A percentile compares a stretch with the other conserved stretches of the same genome.
phyloP scores from a whole-genome alignment of 2,113 vertebrate species.

The Vimba vimba region DNA sequence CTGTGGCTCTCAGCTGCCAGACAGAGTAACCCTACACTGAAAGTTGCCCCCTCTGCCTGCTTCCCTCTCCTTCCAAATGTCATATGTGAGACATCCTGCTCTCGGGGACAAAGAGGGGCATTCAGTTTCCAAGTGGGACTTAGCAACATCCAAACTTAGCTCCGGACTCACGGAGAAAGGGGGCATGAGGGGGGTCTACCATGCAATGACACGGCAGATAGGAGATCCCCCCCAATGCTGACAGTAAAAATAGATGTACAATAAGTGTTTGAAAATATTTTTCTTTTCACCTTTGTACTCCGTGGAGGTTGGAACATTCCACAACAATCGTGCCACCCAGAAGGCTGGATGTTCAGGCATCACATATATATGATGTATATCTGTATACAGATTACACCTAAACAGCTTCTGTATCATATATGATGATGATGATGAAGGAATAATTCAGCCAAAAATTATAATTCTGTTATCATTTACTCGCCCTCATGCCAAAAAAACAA shows the following conservation, averaged over 20 bases:
- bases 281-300: constrained; percentile 27
- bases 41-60: constrained; percentile 48
- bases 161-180: constrained; percentile 66
- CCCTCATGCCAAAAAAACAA: too few relatives aligned
- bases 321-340: not conserved
- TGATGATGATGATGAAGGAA: not conserved
- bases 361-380: not conserved
- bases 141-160: constrained; percentile 79
- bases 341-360: not conserved
- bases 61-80: constrained; percentile 72
- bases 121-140: constrained; percentile 76
- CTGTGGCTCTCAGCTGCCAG: constrained; percentile 34
- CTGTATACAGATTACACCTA: not conserved
- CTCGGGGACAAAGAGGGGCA: constrained; percentile 74
- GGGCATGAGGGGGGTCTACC: constrained; percentile 28
- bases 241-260: constrained; percentile 52
- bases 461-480: too few relatives aligned
- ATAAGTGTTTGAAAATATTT: constrained; percentile 36
- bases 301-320: constrained; percentile 28
- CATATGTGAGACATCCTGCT: constrained; percentile 71
- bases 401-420: not conserved
- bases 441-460: too few relatives aligned
- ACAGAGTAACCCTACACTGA: constrained; percentile 53
- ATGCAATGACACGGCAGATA: constrained; percentile 33
- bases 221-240: constrained; percentile 19